Evolutionary conservation across 2,113 vertebrate genomes (phyloP), one percentile per base, ranked within the genome.

Genomic region (Brachyistius frenatus): DNA sequence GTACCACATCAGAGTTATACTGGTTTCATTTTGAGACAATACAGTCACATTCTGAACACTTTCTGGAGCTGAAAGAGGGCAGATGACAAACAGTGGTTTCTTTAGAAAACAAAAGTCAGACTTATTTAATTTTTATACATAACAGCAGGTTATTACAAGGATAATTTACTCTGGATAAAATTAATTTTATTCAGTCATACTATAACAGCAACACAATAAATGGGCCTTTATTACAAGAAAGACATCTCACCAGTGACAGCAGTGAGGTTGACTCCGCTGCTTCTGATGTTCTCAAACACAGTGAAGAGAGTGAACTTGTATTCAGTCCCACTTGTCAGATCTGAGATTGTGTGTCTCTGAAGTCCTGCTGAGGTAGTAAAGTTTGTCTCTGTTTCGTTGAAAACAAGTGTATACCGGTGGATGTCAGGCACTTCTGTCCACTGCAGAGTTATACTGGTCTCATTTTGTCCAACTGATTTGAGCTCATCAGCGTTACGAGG

Each of bases 1-100:
- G 1, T n/a, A 0, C 93, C 92, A 90, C 9, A 0, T 1, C 41
- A 90, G 72, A 67, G 76, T 75, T 44, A 93, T 75, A 16, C 33
- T 76, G 2, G 0, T 88, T 53, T 76, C 79, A 33, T 2, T 76
- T 44, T 70, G 78, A 7, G 0, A 1, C 3, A 1, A 3, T 7
- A 60, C 44, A 0, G 0, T 30, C n/a, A 91, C 68, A 0, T 16
- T 0, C 1, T 57, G 0, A 10, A 84, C 75, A 32, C 58, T 47
- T 1, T 1, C 0, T 52, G 73, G 82, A 52, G 10, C 82, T 87
- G 44, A n/a, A 54, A 30, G 56, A 0, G 23, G 23, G 23, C 23
- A 46, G 33, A 16, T 7, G 35, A 69, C 13, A 30, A 11, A 46
- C 44, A 46, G 44, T 7, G 7, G 36, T 53, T 31, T 55, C 4